Percentiles rank a stretch among this genome's conserved stretches.
phyloP scores from a whole-genome alignment of 2,888 invertebrate genomes.

The Agrilus cyanescens region DNA sequence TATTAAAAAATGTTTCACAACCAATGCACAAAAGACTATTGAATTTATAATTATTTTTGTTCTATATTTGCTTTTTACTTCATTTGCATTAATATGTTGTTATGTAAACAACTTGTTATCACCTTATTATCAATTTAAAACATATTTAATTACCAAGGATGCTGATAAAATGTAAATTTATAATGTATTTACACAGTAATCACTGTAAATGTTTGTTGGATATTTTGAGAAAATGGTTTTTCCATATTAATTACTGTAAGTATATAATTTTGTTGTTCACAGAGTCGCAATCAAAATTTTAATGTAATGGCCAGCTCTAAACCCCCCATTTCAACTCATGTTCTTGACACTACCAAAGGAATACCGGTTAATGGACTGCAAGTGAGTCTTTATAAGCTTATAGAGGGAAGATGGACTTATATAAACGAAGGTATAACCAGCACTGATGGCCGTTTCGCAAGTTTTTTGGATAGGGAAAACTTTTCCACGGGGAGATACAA shows the following conservation, averaged over 20 bases:
- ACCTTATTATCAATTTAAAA: background rate
- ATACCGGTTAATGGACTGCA: constrained; percentile 51
- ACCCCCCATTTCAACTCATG: constrained; percentile 60
- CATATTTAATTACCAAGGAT: background rate
- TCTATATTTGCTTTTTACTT: background rate
- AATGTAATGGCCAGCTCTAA: constrained; percentile 21
- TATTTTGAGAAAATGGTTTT: too few relatives aligned
- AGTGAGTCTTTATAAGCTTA: constrained; percentile 54
- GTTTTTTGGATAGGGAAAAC: constrained; percentile 46
- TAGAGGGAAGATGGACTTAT: constrained; percentile 53
- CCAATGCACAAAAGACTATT: too few relatives aligned
- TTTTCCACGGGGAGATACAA: constrained; percentile 61
- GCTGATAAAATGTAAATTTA: too few relatives aligned
- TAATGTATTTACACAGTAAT: too few relatives aligned
- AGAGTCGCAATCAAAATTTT: constrained; percentile 14
- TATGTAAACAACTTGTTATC: too few relatives aligned
- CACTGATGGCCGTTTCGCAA: constrained; percentile 52
- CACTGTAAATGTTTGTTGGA: too few relatives aligned
- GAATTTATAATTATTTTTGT: background rate
- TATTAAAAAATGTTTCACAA: too few relatives aligned
- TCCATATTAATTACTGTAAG: background rate
- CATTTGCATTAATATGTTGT: too few relatives aligned
- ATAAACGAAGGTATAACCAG: constrained; percentile 53
- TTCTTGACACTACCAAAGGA: constrained; percentile 61
- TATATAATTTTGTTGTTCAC: constrained; percentile 12